A percentile compares a stretch with the other conserved stretches of the same genome.
Conservation (phyloP, 2,113 vertebrate genomes). For the Larimichthys polyactis region DNA sequence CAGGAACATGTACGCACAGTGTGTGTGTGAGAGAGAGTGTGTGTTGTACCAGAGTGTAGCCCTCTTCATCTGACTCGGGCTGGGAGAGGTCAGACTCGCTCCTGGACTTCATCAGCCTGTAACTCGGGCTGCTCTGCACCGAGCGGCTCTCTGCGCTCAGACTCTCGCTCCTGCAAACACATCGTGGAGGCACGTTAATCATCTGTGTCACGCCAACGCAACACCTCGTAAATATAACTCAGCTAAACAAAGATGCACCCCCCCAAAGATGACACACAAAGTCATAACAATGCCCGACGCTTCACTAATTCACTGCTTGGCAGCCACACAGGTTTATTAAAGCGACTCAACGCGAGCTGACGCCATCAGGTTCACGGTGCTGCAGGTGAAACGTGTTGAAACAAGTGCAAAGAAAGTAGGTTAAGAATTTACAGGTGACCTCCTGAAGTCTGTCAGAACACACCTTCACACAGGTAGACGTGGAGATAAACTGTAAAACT, state of each 20-base stretch:
- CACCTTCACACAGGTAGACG: too few relatives aligned
- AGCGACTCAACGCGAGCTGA: background rate
- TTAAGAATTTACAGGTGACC: background rate
- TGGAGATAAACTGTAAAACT: too few relatives aligned
- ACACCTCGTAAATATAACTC: background rate
- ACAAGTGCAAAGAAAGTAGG: background rate
- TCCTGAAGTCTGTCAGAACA: background rate
- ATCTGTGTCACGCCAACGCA: background rate
- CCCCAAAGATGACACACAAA: background rate
- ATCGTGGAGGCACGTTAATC: background rate
- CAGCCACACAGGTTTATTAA: background rate
- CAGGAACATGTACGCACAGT: background rate
- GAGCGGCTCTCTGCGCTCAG: conserved; percentile 93
- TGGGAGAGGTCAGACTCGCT: conserved; percentile 98
- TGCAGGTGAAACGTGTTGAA: background rate
- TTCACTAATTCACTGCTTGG: background rate
- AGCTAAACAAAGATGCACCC: background rate
- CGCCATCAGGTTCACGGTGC: background rate
- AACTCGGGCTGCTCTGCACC: conserved; percentile 88
- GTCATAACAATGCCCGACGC: background rate
- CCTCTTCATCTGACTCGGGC: conserved; percentile 97
- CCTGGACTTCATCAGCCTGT: conserved; percentile 94
- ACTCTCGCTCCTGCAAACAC: conserved; percentile 91
- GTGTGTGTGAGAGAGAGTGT: background rate
- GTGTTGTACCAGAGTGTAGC: conserved; percentile 89